These are phyloP conservation scores for Palythoa grandiflora DNA, from an alignment of 92 coral and sea anemone genomes.

Conservation along the genomic window DNA sequence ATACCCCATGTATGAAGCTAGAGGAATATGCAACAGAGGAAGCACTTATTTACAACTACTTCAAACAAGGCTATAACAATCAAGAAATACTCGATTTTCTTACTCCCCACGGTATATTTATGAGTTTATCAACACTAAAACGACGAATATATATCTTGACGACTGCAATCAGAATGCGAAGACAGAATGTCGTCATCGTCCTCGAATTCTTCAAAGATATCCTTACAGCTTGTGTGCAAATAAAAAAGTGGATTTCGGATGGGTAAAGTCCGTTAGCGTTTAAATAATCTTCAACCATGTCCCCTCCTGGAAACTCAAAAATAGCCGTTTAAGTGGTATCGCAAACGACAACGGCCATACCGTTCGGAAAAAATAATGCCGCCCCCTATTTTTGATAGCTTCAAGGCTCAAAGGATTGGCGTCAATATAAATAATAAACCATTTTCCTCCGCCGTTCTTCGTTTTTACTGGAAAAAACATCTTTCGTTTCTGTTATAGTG, in stretches of 20 bases:
- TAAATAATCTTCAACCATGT: conserved; percentile 50
- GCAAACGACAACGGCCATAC: conserved; percentile 46
- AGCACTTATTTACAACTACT: no score
- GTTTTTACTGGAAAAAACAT: not conserved
- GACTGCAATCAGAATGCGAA: not conserved
- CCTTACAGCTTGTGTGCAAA: conserved; percentile 37
- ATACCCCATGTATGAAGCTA: no score
- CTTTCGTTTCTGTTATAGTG: no score
- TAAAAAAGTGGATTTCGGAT: conserved; percentile 33
- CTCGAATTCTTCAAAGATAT: conserved; percentile 40
- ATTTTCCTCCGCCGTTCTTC: not conserved
- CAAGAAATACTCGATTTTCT: no score
- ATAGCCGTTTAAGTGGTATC: conserved; percentile 65
- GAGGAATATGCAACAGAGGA: no score
- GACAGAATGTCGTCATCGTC: conserved; percentile 26
- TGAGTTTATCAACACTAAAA: no score
- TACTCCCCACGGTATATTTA: no score
- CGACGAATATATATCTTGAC: not conserved
- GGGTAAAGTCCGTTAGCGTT: conserved; percentile 44
- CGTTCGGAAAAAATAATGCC: no score
- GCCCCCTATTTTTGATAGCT: no score
- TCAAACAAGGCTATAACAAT: no score
- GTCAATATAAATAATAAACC: no score
- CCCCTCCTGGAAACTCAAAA: conserved; percentile 60
- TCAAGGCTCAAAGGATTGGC: no score